Evolutionary conservation across 2,888 invertebrate genomes (phyloP).

Genomic region (Mythimna vitellina): DNA sequence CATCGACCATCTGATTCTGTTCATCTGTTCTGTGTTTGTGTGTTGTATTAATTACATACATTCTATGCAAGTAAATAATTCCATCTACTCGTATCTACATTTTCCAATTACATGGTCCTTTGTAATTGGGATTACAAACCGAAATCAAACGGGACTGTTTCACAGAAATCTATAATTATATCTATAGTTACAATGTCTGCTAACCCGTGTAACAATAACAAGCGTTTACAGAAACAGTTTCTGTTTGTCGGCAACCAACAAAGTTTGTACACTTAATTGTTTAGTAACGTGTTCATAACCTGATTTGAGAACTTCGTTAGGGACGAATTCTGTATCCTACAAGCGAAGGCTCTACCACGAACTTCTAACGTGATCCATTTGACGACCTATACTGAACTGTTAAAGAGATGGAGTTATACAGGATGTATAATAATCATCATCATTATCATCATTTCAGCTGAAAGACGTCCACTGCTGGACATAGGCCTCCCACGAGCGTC

Average conservation of each 20-base stretch:
- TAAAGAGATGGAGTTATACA: too few species aligned
- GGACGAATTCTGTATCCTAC: conserved; percentile 15
- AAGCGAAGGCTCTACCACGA: neutral
- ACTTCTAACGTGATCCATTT: too few species aligned
- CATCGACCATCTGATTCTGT: too few species aligned
- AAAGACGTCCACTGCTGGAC: too few species aligned
- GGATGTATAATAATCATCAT: too few species aligned
- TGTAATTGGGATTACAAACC: neutral
- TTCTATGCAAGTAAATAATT: too few species aligned
- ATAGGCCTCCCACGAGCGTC: too few species aligned
- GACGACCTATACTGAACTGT: too few species aligned
- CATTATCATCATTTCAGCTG: too few species aligned
- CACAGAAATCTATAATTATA: neutral
- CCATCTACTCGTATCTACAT: neutral
- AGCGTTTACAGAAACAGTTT: conserved; percentile 9
- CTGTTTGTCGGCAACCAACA: conserved; percentile 21
- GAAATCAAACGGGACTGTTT: neutral
- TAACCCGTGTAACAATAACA: neutral
- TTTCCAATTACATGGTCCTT: neutral
- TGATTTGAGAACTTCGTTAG: conserved; percentile 13
- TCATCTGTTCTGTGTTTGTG: too few species aligned
- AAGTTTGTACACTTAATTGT: conserved; percentile 41
- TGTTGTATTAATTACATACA: too few species aligned
- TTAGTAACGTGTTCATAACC: conserved; percentile 32
- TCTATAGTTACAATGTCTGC: neutral